Base-by-base conservation (phyloP, 2,888 invertebrate genomes). In the Drosophila mercatorum region DNA sequence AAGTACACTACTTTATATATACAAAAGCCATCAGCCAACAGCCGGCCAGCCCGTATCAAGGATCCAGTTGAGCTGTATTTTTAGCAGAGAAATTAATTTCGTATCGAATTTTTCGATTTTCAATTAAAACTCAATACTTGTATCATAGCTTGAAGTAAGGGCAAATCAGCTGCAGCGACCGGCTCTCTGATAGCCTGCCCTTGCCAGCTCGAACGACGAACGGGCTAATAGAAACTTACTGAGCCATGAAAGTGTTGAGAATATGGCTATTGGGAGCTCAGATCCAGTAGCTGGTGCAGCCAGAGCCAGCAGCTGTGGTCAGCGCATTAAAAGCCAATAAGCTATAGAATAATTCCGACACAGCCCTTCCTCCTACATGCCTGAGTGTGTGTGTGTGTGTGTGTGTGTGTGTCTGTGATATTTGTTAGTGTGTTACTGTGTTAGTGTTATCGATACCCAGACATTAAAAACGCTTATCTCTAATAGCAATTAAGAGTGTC, bases 31-130 rank as follows among this genome's bases (percentile, higher is more conserved):
- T 62, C 65, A 78, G 69, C 31, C 56, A 47, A 14, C 31, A 63
- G 55, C 36, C 47, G n/a, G n/a, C 28, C 28, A 56, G 52, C 41
- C 31, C 46, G 58, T 41, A 74, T 52, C 75, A 64, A 52, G 59
- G 69, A 66, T 64, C 53, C 46, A 62, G 68, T 62, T 68, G 44
- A 68, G 67, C 83, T 85, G 78, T 89, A 78, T 89, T 76, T 85
- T 80, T 88, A 83, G 80, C 83, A 89, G 72, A 81, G 89, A 87
- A 90, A 91, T 89, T 90, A 87, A 88, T 91, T 90, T 91, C 80
- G 76, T 82, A 88, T 91, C 90, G 84, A 81, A 88, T 90, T 88
- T 85, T 88, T 86, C 88, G 82, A 89, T 90, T 90, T 91, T 91
- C 91, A 91, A 91, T 91, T 91, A 91, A 91, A 91, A 90, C 84